These are phyloP conservation scores for Aphrocallistes beatrix DNA, from an alignment of 37 sponge, comb jelly and placozoan species.

Conservation along the genomic window DNA sequence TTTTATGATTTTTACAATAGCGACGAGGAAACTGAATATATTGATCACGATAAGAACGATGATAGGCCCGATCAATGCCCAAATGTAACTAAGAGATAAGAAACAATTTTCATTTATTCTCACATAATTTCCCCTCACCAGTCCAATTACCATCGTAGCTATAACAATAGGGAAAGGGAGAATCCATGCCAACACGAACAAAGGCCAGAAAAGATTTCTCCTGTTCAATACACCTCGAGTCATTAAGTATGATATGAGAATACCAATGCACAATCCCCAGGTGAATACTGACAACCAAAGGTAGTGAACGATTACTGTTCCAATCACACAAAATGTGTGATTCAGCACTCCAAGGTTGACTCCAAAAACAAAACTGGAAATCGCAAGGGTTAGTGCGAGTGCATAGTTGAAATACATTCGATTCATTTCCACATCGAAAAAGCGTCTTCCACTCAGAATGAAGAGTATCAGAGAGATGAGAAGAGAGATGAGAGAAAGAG, in stretches of 20 bases:
- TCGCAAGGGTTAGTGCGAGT: background rate
- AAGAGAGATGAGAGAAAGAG: background rate
- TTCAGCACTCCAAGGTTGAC: background rate
- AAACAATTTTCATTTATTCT: background rate
- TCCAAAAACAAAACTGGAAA: background rate
- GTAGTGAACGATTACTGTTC: background rate
- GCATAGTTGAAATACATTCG: background rate
- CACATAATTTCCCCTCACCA: background rate
- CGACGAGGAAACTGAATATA: background rate
- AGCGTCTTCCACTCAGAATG: background rate
- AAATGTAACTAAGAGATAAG: background rate
- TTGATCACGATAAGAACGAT: background rate
- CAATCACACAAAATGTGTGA: background rate
- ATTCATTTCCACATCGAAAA: conserved; percentile 9
- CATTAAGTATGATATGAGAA: background rate
- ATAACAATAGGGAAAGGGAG: background rate
- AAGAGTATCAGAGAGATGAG: background rate
- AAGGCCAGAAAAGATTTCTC: background rate
- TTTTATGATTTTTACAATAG: background rate
- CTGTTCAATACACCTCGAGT: background rate
- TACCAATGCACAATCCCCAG: background rate
- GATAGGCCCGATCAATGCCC: background rate
- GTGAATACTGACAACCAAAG: background rate
- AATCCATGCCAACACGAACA: background rate
- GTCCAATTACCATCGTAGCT: background rate